A percentile compares a stretch with the other conserved stretches of the same genome.
Conservation (phyloP, 2,888 invertebrate species). For the Eupithecia pulchellata region DNA sequence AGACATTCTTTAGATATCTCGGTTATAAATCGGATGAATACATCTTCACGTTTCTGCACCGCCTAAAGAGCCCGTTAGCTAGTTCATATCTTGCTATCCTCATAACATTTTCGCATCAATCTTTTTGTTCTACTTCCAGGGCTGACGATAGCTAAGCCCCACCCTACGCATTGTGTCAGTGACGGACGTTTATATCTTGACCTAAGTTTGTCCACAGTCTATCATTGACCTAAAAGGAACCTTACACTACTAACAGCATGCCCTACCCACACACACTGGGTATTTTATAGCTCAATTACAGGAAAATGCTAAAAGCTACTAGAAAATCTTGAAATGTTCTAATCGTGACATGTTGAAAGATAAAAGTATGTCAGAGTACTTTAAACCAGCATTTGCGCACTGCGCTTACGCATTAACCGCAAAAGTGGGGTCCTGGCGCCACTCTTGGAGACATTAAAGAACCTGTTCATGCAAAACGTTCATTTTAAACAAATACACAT, state of each 20-base stretch:
- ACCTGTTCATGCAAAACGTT: constrained; percentile 72
- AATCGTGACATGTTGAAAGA: constrained; percentile 48
- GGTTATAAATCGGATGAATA: neutral
- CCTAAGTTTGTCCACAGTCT: neutral
- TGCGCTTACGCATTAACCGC: constrained; percentile 75
- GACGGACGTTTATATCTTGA: neutral
- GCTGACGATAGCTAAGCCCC: neutral
- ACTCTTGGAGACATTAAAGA: constrained; percentile 64
- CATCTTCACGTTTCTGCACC: neutral
- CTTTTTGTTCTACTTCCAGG: neutral
- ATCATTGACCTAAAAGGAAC: neutral
- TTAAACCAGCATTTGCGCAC: constrained; percentile 64
- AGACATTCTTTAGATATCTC: neutral
- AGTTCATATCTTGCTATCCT: neutral
- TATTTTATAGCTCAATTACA: neutral
- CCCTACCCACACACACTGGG: neutral
- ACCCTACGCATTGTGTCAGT: neutral
- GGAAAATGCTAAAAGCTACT: constrained; percentile 37
- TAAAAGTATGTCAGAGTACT: constrained; percentile 78
- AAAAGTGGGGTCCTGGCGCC: constrained; percentile 67
- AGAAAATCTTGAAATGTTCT: constrained; percentile 30
- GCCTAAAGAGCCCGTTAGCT: neutral
- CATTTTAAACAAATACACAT: constrained; percentile 73
- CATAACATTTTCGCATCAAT: neutral
- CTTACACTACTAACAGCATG: neutral